phyloP scores from a whole-genome alignment of 2,797 vertebrate genomes.

The Ctenosaura bakeri region DNA sequence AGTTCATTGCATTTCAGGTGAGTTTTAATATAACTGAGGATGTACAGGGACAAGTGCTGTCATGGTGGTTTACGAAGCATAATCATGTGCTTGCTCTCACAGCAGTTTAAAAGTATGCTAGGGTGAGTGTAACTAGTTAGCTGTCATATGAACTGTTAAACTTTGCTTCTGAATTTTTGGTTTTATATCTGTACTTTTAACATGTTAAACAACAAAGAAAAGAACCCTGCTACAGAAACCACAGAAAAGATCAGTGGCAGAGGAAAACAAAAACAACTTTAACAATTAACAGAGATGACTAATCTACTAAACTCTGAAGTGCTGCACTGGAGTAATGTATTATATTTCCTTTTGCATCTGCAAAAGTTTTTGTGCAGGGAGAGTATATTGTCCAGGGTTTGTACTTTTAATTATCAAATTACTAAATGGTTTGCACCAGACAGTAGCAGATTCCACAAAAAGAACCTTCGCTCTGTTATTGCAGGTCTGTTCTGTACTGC shows the following conservation, averaged over 20 bases:
- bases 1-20: not conserved
- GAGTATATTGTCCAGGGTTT: constrained; percentile 25
- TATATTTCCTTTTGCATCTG: constrained; percentile 61
- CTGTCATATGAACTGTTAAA: constrained; percentile 55
- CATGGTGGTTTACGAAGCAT: constrained; percentile 8
- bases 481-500: not conserved
- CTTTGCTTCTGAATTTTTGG: constrained; percentile 60
- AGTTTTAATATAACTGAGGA: not conserved
- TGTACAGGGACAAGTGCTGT: not conserved
- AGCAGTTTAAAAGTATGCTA: constrained; percentile 27
- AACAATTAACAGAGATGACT: constrained; percentile 66
- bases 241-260: constrained; percentile 62
- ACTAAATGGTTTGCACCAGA: not conserved
- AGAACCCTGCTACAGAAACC: constrained; percentile 62
- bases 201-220: constrained; percentile 58
- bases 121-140: constrained; percentile 27
- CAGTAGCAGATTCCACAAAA: not conserved
- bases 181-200: constrained; percentile 61
- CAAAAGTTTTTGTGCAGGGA: constrained; percentile 40
- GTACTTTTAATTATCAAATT: not conserved
- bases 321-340: constrained; percentile 53
- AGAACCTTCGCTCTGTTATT: not conserved
- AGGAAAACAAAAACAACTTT: constrained; percentile 65
- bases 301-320: constrained; percentile 52
- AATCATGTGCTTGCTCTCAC: not conserved